Conservation (phyloP, 2,888 invertebrate species). For the Tipula vernalis region DNA sequence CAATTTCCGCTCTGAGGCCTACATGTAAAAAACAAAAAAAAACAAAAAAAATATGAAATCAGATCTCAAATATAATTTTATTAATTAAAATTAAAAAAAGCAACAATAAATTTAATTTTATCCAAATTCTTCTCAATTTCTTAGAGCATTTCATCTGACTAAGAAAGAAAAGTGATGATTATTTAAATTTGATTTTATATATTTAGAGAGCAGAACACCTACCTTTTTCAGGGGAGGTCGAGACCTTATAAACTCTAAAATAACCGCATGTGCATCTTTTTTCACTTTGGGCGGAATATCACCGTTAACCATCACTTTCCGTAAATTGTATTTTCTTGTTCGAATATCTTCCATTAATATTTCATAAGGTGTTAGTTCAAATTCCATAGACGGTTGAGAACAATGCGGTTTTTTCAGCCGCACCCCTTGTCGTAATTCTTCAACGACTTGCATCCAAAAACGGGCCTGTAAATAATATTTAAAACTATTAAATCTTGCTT, state of each 20-base stretch:
- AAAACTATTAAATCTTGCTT: background rate
- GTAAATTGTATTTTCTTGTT: conserved; percentile 70
- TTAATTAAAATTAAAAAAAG: background rate
- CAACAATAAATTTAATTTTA: background rate
- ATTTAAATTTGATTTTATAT: background rate
- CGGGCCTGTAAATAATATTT: conserved; percentile 52
- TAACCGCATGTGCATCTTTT: conserved; percentile 90
- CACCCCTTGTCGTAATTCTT: conserved; percentile 81
- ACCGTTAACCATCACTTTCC: conserved; percentile 74
- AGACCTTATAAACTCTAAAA: conserved; percentile 92
- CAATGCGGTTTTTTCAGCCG: conserved; percentile 83
- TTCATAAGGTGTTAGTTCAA: conserved; percentile 91
- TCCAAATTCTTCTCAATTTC: background rate
- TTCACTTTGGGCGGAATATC: conserved; percentile 71
- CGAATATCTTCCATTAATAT: conserved; percentile 94
- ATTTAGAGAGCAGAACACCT: conserved; percentile 21
- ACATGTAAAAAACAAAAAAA: conserved; percentile 14
- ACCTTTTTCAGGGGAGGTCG: conserved; percentile 87
- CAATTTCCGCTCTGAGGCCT: conserved; percentile 76
- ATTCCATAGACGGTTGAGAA: conserved; percentile 70
- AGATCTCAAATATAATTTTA: background rate
- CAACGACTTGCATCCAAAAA: conserved; percentile 92
- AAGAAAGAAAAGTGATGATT: background rate
- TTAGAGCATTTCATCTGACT: background rate
- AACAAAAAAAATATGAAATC: background rate